Evolutionary conservation across 2,113 vertebrate genomes (phyloP).

Genomic region (Labeo catla): DNA sequence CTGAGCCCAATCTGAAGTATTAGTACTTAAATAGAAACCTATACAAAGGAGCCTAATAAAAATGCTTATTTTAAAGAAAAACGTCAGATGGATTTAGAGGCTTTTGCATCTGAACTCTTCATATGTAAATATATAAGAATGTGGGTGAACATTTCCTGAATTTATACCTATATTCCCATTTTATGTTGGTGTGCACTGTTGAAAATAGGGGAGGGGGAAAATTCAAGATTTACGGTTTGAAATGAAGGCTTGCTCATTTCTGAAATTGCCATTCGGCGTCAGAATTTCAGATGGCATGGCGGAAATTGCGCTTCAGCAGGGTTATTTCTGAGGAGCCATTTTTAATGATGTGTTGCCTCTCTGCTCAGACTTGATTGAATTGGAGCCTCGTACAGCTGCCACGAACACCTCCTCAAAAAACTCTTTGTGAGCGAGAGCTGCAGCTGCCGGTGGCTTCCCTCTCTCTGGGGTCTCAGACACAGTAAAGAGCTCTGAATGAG

Average conservation of each 20-base stretch:
- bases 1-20: too few species aligned
- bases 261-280: neutral
- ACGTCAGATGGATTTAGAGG: too few species aligned
- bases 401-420: slow-evolving; percentile 32
- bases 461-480: slow-evolving; percentile 17
- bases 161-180: neutral
- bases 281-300: neutral
- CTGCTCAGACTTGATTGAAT: slow-evolving; percentile 32
- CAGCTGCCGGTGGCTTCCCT: slow-evolving; percentile 38
- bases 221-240: neutral
- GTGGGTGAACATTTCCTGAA: neutral
- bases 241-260: neutral
- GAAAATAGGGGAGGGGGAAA: neutral
- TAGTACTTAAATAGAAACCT: too few species aligned
- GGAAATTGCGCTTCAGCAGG: neutral
- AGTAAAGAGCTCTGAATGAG: slow-evolving; percentile 26
- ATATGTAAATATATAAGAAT: too few species aligned
- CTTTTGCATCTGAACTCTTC: too few species aligned
- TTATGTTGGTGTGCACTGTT: neutral
- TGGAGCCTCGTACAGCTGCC: slow-evolving; percentile 34
- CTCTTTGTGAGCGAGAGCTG: slow-evolving; percentile 25
- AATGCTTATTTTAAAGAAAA: too few species aligned
- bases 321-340: slow-evolving; percentile 1
- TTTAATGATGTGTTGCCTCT: slow-evolving; percentile 6
- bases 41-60: too few species aligned